Conservation (phyloP, 2,113 vertebrate genomes). For the Myrmophylax atrothorax region DNA sequence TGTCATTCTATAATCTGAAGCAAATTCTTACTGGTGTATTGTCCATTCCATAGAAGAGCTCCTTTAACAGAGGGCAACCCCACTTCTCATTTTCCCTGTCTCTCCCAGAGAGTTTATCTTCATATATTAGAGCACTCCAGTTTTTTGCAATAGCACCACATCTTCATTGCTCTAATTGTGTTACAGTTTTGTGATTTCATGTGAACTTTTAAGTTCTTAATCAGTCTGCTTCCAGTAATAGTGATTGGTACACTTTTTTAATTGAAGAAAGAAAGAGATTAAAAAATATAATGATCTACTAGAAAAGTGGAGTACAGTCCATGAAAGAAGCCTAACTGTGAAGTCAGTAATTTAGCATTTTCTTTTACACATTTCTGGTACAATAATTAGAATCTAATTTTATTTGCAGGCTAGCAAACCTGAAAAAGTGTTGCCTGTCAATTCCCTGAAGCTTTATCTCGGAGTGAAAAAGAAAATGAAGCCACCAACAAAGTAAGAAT, state of each 20-base stretch:
- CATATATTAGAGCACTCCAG: neutral
- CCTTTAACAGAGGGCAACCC: neutral
- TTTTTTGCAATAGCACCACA: neutral
- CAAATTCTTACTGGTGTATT: neutral
- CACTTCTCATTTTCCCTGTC: neutral
- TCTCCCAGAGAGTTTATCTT: neutral
- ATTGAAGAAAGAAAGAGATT: neutral
- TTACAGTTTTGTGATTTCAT: neutral
- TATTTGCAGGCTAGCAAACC: constrained; percentile 85
- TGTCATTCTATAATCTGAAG: neutral
- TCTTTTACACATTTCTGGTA: neutral
- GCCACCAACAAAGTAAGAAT: constrained; percentile 85
- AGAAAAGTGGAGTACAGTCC: neutral
- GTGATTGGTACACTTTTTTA: neutral
- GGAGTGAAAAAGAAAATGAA: constrained; percentile 93
- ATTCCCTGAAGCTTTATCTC: constrained; percentile 86
- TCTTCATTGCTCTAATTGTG: neutral
- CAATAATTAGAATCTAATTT: constrained; percentile 25
- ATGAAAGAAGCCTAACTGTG: neutral
- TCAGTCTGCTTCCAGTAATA: neutral
- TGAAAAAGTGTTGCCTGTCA: constrained; percentile 84
- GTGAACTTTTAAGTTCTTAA: neutral
- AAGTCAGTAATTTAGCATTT: neutral
- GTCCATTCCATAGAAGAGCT: neutral
- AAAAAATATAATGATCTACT: neutral